Conservation (phyloP, 1,140 invertebrate genomes). For the Drosophila sp. region DNA sequence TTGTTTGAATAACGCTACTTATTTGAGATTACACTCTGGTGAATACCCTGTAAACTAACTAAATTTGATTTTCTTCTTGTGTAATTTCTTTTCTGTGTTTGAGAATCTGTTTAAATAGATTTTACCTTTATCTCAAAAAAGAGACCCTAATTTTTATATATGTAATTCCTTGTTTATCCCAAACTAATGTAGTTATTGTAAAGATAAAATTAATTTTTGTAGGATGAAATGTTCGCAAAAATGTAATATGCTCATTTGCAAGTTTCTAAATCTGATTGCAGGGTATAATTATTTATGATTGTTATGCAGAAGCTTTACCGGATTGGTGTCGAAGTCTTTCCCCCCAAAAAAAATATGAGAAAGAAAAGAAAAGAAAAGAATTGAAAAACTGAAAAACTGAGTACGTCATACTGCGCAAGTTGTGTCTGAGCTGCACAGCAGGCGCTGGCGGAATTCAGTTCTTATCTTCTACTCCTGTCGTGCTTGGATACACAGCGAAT, state of each 20-base stretch:
- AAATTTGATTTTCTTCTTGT: too few relatives aligned
- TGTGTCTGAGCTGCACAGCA: constrained; percentile 48
- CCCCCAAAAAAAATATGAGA: not conserved
- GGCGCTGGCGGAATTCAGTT: constrained; percentile 48
- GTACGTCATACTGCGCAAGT: constrained; percentile 49
- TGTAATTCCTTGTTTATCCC: too few relatives aligned
- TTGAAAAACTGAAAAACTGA: too few relatives aligned
- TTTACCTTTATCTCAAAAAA: too few relatives aligned
- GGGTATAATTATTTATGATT: constrained; percentile 37
- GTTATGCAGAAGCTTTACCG: constrained; percentile 24
- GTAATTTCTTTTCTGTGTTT: too few relatives aligned
- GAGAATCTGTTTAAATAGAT: too few relatives aligned
- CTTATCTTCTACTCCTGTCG: constrained; percentile 50
- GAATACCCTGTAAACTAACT: not conserved
- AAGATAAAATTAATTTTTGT: not conserved
- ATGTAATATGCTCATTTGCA: not conserved
- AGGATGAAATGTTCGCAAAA: too few relatives aligned
- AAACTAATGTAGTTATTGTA: too few relatives aligned
- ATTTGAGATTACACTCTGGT: not conserved
- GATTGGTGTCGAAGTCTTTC: constrained; percentile 29
- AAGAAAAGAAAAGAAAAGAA: too few relatives aligned
- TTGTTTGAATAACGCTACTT: too few relatives aligned
- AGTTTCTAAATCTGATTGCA: not conserved
- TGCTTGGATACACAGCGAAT: constrained; percentile 41
- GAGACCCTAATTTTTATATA: too few relatives aligned